Evolutionary conservation across 2,113 vertebrate genomes (phyloP), one percentile per base, ranked within the genome.

Genomic region (Verasper variegatus): DNA sequence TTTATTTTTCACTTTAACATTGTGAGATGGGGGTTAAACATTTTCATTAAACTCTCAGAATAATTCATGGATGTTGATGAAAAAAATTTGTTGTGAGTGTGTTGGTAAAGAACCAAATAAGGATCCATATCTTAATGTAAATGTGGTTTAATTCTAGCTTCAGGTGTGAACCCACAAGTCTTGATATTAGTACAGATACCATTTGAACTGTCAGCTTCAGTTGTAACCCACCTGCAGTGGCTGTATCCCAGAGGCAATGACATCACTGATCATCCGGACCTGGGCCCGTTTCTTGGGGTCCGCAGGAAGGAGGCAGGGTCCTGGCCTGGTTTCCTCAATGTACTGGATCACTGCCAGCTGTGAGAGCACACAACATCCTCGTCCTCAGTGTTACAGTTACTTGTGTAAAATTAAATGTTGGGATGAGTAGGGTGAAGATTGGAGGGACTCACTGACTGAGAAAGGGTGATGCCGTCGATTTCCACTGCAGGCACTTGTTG

Each of bases 311-410:
- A 99, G 95, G 4, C 75, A 92, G 0, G 95, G 96, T 3, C 83
- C 92, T 13, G 96, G 96, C 56, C 82, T 93, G 15, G 96, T 99
- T 82, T 99, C 98, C 58, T 99, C 97, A 4, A 99, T 89, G 87
- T 99, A 99, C 88, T 99, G 95, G 67, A 99, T 95, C 85, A 99
- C 97, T 57, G 98, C 96, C 87, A 99, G 90, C 98, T 99, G 76
- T 0, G 65, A 8, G 80, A 63, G 27, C 6, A 45, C 47, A 7
- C 27, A 49, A 73, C 21, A 51, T 2, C 51, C 18, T 57, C 5
- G 21, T 20, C 47, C 47, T 51, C 2, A 35, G 2, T 26, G 11
- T 66, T 49, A 9, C 3, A 13, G 2, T 7, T 23, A 17, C 3
- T 14, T 54, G 31, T 37, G 2, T 42, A 5, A 24, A 58, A 63